Percentiles rank a stretch among this genome's conserved stretches.
phyloP scores from a whole-genome alignment of 2,113 vertebrate species.

The Ailurus styani region DNA sequence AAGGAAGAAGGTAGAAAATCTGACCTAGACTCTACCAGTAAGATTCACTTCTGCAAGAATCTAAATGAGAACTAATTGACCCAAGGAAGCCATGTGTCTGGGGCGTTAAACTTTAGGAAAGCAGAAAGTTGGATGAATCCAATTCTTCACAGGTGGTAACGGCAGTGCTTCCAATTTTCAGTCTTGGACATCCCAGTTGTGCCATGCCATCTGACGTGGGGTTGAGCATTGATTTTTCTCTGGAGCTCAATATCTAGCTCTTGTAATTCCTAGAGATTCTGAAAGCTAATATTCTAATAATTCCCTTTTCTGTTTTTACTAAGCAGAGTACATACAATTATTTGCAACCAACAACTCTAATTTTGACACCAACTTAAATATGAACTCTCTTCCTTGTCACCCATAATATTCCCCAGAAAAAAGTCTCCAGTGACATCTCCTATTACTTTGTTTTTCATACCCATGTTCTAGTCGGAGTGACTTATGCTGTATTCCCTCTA shows the following conservation, averaged over 20 bases:
- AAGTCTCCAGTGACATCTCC: not conserved
- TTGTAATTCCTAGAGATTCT: not conserved
- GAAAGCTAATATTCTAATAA: not conserved
- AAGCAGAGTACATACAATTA: not conserved
- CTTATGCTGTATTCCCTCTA: not conserved
- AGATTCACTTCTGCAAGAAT: not conserved
- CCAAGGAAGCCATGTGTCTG: not conserved
- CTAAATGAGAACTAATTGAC: not conserved
- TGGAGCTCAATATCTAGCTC: not conserved
- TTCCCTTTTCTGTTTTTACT: not conserved
- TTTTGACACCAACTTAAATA: not conserved
- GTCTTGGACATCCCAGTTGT: not conserved
- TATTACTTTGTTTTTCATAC: not conserved
- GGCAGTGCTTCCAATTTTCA: not conserved
- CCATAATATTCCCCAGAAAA: not conserved
- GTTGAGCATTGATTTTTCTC: not conserved
- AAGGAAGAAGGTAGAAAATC: not conserved
- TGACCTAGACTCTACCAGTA: not conserved
- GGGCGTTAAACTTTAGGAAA: not conserved
- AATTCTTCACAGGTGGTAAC: not conserved
- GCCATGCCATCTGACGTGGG: rapidly evolving
- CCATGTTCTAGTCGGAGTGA: not conserved
- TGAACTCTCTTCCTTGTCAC: not conserved
- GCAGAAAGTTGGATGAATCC: not conserved
- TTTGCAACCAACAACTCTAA: not conserved